Evolutionary conservation across 2,797 vertebrate genomes (phyloP).

Genomic region (Hippopotamyrus pictus): DNA sequence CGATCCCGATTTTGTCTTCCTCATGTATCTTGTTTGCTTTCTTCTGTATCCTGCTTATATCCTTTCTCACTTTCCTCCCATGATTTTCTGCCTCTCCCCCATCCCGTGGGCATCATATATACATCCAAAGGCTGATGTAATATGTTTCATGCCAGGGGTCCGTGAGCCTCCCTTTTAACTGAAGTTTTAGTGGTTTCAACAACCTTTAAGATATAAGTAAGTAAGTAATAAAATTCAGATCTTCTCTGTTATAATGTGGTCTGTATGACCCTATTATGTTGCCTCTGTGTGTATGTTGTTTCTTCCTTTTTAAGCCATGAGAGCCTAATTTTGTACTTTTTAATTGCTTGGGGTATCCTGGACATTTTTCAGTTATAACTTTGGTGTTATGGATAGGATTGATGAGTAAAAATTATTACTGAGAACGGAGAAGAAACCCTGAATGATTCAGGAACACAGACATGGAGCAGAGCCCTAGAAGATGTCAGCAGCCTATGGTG

Average conservation of each 20-base stretch:
- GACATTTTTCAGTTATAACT: background rate
- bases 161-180: background rate
- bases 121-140: background rate
- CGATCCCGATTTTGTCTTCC: background rate
- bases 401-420: background rate
- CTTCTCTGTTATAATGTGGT: background rate
- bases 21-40: background rate
- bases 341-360: background rate
- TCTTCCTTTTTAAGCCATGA: background rate
- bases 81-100: background rate
- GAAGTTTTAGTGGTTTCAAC: background rate
- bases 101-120: background rate
- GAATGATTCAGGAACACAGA: background rate
- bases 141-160: background rate
- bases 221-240: too few species aligned
- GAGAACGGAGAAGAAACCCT: background rate
- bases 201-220: background rate
- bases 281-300: background rate
- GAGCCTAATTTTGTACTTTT: background rate
- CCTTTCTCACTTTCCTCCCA: background rate
- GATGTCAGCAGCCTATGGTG: background rate
- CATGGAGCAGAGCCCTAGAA: background rate
- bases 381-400: background rate
- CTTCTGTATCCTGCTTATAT: background rate
- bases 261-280: background rate